Evolutionary conservation across 2,797 vertebrate species (phyloP).

Genomic region (Sebastes matsubarae): DNA sequence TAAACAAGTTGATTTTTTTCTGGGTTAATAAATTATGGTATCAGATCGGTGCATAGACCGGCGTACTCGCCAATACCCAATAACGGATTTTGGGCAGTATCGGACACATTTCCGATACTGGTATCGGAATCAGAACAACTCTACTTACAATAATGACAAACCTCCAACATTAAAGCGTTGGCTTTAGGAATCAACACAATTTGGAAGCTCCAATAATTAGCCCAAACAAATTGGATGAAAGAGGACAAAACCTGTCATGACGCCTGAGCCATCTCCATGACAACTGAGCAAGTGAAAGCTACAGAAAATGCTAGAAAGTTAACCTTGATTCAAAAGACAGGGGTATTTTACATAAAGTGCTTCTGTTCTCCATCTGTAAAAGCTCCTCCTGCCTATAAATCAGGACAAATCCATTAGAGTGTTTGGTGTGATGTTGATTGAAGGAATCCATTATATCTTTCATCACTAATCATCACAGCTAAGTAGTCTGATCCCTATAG

Average conservation of each 20-base stretch:
- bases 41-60: no score
- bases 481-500: slow-evolving; percentile 18
- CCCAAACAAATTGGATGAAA: not conserved
- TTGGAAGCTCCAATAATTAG: not conserved
- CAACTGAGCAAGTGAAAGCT: not conserved
- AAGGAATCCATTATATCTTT: slow-evolving; percentile 33
- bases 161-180: not conserved
- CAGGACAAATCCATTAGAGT: not conserved
- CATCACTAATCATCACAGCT: slow-evolving; percentile 31
- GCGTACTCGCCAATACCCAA: no score
- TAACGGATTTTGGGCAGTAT: no score
- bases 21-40: no score
- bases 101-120: no score
- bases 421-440: slow-evolving; percentile 17
- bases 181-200: not conserved
- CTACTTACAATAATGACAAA: not conserved
- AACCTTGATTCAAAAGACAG: not conserved
- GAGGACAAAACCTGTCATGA: not conserved
- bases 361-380: not conserved
- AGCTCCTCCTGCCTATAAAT: not conserved
- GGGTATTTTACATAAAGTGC: not conserved
- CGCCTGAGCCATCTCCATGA: not conserved
- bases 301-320: not conserved
- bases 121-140: not conserved
- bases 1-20: no score